Base-by-base conservation (phyloP, 2,113 vertebrate genomes). In the Mobula birostris region DNA sequence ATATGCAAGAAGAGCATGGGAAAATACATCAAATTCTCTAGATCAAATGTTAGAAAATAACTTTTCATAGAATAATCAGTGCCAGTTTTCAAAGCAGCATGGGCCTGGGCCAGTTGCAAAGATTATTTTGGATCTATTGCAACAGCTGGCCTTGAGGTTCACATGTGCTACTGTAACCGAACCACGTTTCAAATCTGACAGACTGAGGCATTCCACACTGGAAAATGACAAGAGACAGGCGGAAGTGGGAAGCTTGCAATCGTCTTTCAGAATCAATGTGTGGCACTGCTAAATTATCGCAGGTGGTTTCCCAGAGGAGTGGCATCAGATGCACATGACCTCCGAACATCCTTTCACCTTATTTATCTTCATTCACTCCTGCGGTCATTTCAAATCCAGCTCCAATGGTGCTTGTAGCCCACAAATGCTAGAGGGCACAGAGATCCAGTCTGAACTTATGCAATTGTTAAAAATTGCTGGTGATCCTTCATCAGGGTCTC, bases 71-170 rank as follows among this genome's bases (percentile, higher is more conserved):
- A 70, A 40, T 68, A 92, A 40, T 92, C 83, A 72, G 88, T 8
- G 21, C 32, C 14, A 1, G 19, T 74, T 74, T 74, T 93, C 68
- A 27, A 48, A 74, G 91, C 40, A 74, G 12, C 29, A 36, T 29
- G 32, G 8, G 74, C 68, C 66, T 7, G 91, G 12, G 91, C 70
- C 91, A 93, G 36, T 5, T 56, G 74, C 70, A 93, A 74, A 74
- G 91, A 93, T 76, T 48, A 93, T 56, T 93, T 93, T 93, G 91
- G 91, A 93, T 48, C 91, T 21, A 36, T 7, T 0, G 9, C 70
- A 74, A 27, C 91, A 93, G 91, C 91, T 93, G 91, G 70, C 91
- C 68, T 93, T 74, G 70, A 93, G n/a, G 74, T 93, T 93, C 91
- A 93, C 70, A 93, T 15, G 21, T 27, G 91, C 91, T 93, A 93